Base-by-base conservation (phyloP, 1,140 invertebrate genomes). In the Brachystomella parvula region DNA sequence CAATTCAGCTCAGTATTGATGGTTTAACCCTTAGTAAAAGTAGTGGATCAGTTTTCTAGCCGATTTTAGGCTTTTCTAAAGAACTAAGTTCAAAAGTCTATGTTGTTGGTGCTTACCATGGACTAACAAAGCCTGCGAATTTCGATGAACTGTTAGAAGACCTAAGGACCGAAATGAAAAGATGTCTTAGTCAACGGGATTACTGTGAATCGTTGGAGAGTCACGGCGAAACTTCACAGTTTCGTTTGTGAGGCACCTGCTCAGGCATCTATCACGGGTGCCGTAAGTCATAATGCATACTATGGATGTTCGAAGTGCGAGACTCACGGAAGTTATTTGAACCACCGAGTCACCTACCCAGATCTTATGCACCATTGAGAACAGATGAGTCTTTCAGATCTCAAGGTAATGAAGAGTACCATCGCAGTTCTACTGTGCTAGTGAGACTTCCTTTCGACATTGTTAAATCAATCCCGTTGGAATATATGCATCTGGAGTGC, bases 221-320 rank as follows among this genome's bases (percentile, higher is more conserved):
- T 31, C 26, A 21, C 6, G 19, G 39, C 76, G 33, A 56, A 31
- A 32, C 62, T 77, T 26, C 47, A 69, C 9, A 70, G 64, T 30
- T 53, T 79, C 57, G 70, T 78, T 60, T 78, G 74, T 69, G 78
- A 79, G 74, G 71, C 75, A 0, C 78, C 77, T 9, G 79, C 78
- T 9, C 75, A 75, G 67, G 71, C 76, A 28, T 78, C 76, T 69
- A 63, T 80, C 9, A 74, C 75, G 61, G 31, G 63, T 17, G 71
- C 70, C 3, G 78, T 75, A 74, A 69, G 71, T 29, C 75, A 76
- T 58, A 69, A 64, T 61, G 78, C 75, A 9, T 79, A 76, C 62
- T 63, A 71, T 58, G 72, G 72, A 39, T 79, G 79, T 68, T 72
- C 75, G 21, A 77, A 76, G 65, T 79, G 78, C 69, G 67, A 49